A percentile compares a stretch with the other conserved stretches of the same genome.
These are phyloP conservation scores for Ganaspis sp. DNA, from an alignment of 1,140 invertebrate species.

Conservation along the genomic window DNA sequence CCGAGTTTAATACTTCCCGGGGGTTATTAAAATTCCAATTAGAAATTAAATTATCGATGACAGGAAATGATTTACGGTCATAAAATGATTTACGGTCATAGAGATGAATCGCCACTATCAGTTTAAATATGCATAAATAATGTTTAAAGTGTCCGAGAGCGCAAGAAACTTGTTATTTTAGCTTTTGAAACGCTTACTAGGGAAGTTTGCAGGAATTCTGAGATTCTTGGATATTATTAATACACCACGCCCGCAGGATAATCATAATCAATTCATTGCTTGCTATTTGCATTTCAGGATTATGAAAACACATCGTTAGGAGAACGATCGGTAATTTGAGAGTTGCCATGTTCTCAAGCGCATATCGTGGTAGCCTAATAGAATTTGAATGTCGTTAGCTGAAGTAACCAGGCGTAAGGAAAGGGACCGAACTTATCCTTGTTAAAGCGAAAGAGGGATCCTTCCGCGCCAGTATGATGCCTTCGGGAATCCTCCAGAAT, in stretches of 20 bases:
- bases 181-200: too few relatives aligned
- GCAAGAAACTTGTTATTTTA: constrained; percentile 1
- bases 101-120: background rate
- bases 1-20: too few relatives aligned
- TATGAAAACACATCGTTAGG: constrained; percentile 19
- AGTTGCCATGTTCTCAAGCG: constrained; percentile 52
- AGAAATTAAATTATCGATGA: too few relatives aligned
- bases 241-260: background rate
- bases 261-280: background rate
- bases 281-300: constrained; percentile 9
- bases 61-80: background rate
- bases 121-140: constrained; percentile 1
- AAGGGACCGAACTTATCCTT: constrained; percentile 64
- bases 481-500: constrained; percentile 37
- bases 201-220: background rate
- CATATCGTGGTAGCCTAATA: constrained; percentile 66
- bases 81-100: background rate
- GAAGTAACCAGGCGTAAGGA: constrained; percentile 70
- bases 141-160: background rate
- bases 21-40: too few relatives aligned
- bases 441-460: constrained; percentile 53
- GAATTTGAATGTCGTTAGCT: constrained; percentile 73
- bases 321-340: constrained; percentile 37
- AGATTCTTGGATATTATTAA: constrained; percentile 30
- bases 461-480: constrained; percentile 31